Base-by-base conservation (phyloP, 2,888 invertebrate species). In the Melitaea athalia region DNA sequence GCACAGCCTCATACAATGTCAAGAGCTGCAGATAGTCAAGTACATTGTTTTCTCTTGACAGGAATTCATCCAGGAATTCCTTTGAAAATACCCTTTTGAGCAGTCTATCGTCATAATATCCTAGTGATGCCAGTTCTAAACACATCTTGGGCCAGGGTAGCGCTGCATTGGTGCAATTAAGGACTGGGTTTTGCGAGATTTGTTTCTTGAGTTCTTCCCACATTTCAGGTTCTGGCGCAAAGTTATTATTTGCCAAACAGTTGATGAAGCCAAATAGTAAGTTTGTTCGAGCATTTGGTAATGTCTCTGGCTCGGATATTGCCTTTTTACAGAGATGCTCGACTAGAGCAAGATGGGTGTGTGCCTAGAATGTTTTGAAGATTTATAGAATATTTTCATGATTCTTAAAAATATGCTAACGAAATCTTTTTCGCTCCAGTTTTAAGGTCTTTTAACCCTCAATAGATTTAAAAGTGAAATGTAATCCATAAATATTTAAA, bases 221-320 rank as follows among this genome's bases (percentile, higher is more conserved):
- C 70, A 81, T 80, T 0, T 77, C 77, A 0, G 91, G 78, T 10
- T 87, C 80, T 0, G 96, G 95, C 24, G 90, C 93, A 80, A 94
- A 95, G 85, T 95, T 94, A 61, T 94, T 93, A 75, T 90, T 89
- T 2, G 94, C 89, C n/a, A 95, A 86, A 55, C 92, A 93, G 77
- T 92, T 89, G 55, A 95, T 84, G 76, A 95, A 88, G 47, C 85
- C 85, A 70, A 93, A 90, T 31, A 94, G 81, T 5, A 90, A 78
- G 73, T 85, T 80, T 0, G 88, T 81, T 43, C 92, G 84, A 3
- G 87, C 88, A 15, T 84, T 79, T n/a, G 85, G 74, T 14, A 94
- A 78, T 0, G 85, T 76, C 0, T 75, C 73, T 0, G 92, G 88
- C 69, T 93, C 78, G 7, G 91, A 78, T 0, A 86, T 83, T 0